Base-by-base conservation (phyloP, 2,888 invertebrate species). In the Dryobotodes eremita region DNA sequence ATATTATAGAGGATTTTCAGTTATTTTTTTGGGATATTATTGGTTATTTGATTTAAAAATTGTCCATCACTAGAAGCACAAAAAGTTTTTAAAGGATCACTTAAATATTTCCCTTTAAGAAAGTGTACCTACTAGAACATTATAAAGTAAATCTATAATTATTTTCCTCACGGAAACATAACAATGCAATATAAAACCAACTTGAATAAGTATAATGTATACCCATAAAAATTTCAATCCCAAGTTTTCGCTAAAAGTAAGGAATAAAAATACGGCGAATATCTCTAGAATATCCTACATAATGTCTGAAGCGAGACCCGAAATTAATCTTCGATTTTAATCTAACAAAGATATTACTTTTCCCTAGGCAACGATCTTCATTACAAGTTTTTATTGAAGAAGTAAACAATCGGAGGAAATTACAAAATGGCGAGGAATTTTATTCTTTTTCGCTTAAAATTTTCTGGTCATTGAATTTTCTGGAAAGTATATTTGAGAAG, bases 301-400 rank as follows among this genome's bases (percentile, higher is more conserved):
- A 55, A 69, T n/a, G n/a, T 80, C 55, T 50, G 31, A 71, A 77
- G 61, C 61, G 77, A 77, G 69, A 55, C 31, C n/a, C 55, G 48
- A 42, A 77, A 87, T 87, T 79, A 80, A 87, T 84, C 78, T 77
- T 84, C 77, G 79, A 89, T 87, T 89, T 80, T 88, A 88, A 82
- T 86, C 75, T 77, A 78, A 83, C 83, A 86, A 81, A 79, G 79
- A 80, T 76, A 85, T 87, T 83, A 74, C 79, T 85, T 89, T 82
- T 79, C 66, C 69, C 68, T 46, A 23, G 69, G 80, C 64, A 75
- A 81, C 72, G 73, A 77, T 86, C 71, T 88, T 88, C 73, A 89
- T 89, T 80, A 81, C 64, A 82, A 57, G 68, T 82, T 84, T 88
- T 83, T 81, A 76, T 83, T 79, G 79, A 65, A 78, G 42, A 78